phyloP scores from a whole-genome alignment of 1,140 invertebrate genomes.

The Neodiprion lecontei region DNA sequence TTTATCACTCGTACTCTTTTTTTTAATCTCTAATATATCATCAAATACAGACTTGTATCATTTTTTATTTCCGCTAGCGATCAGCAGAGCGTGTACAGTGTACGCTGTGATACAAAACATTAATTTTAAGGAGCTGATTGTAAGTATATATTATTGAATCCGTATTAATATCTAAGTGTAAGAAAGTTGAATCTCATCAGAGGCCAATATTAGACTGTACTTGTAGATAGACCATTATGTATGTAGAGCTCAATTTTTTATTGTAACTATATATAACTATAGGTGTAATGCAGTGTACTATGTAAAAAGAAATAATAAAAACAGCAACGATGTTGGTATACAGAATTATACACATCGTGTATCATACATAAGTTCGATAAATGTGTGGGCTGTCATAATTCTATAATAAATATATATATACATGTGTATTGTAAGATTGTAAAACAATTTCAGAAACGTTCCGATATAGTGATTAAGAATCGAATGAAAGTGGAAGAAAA shows the following conservation, averaged over 20 bases:
- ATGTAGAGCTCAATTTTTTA: slow-evolving; percentile 29
- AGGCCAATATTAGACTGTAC: slow-evolving; percentile 54
- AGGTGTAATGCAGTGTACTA: background rate
- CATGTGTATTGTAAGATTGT: background rate
- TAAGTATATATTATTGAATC: slow-evolving; percentile 18
- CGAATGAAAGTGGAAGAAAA: slow-evolving; percentile 26
- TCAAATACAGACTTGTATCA: slow-evolving; percentile 18
- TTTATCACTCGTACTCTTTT: background rate
- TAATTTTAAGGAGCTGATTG: slow-evolving; percentile 17
- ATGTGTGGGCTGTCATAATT: background rate
- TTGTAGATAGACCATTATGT: slow-evolving; percentile 36
- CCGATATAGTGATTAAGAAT: slow-evolving; percentile 5
- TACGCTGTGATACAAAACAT: slow-evolving; percentile 51
- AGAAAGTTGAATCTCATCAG: slow-evolving; percentile 12
- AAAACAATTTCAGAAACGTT: background rate
- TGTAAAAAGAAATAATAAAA: background rate
- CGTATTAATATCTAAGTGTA: slow-evolving; percentile 21
- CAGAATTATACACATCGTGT: background rate
- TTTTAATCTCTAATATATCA: background rate
- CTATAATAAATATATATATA: background rate
- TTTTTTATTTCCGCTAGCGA: background rate
- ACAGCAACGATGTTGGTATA: background rate
- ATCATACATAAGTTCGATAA: background rate
- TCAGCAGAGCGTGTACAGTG: slow-evolving; percentile 40
- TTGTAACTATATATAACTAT: slow-evolving; percentile 11